Conservation (phyloP, 2,113 vertebrate species). For the Notechis scutatus region DNA sequence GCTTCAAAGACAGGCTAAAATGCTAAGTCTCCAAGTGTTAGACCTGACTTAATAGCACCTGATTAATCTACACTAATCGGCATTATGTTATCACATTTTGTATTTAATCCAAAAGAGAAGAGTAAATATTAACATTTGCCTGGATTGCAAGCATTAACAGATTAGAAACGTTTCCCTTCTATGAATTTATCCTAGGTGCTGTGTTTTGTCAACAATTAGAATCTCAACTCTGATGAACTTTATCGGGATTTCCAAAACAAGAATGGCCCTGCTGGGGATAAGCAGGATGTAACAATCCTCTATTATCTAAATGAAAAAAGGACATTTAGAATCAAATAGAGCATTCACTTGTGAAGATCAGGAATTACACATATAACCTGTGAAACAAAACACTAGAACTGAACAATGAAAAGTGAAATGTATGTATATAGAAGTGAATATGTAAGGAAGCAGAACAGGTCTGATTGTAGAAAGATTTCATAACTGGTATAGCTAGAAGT, state of each 20-base stretch:
- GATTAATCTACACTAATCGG: background rate
- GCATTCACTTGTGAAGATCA: background rate
- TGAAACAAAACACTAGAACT: background rate
- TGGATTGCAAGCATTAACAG: background rate
- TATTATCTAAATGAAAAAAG: background rate
- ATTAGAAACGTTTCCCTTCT: background rate
- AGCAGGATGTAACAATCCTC: background rate
- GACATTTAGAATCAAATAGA: background rate
- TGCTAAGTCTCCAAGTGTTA: background rate
- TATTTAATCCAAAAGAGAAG: background rate
- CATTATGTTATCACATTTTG: background rate
- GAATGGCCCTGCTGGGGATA: background rate
- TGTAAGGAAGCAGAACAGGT: background rate
- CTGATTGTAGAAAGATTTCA: background rate
- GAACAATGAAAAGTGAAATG: background rate
- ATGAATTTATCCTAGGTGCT: background rate
- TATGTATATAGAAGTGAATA: background rate
- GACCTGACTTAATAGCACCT: background rate
- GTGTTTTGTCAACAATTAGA: background rate
- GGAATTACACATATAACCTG: no score
- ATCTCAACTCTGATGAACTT: background rate
- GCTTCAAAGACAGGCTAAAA: background rate
- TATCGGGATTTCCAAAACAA: background rate
- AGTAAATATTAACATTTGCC: background rate
- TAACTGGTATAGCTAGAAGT: background rate